Percentiles rank a stretch among this genome's conserved stretches.
These are phyloP conservation scores for Drosophila truncata DNA, from an alignment of 1,140 invertebrate species.

Conservation along the genomic window DNA sequence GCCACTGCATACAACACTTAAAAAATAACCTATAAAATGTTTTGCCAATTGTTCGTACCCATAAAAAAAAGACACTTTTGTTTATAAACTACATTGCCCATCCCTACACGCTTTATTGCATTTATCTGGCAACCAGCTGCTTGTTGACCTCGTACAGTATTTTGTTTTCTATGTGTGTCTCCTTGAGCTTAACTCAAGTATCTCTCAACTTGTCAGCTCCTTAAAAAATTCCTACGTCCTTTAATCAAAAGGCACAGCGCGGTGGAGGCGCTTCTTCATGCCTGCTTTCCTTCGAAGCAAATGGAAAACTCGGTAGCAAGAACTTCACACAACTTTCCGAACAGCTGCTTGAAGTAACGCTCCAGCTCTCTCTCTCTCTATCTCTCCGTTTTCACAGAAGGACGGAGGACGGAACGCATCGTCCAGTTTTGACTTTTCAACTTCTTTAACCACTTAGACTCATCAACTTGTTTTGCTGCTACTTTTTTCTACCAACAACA, in stretches of 20 bases:
- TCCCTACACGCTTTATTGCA: constrained; percentile 13
- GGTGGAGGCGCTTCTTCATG: constrained; percentile 13
- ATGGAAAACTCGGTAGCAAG: constrained; percentile 38
- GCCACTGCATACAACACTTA: background rate
- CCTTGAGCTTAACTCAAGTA: constrained; percentile 39
- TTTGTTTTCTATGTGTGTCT: constrained; percentile 15
- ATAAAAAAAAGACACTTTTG: background rate
- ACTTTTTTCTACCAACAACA: constrained; percentile 32
- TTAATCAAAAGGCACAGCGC: constrained; percentile 46
- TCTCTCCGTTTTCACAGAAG: background rate
- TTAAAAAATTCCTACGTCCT: constrained; percentile 37
- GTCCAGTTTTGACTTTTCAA: constrained; percentile 67
- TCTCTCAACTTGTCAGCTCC: constrained; percentile 44
- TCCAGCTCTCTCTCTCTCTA: constrained; percentile 2
- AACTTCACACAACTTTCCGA: constrained; percentile 50
- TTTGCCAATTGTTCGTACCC: background rate
- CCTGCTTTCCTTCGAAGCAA: constrained; percentile 25
- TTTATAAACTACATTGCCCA: background rate
- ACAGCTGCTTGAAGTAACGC: constrained; percentile 54
- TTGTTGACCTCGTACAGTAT: constrained; percentile 29
- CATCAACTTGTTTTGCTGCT: constrained; percentile 65
- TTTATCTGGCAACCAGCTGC: constrained; percentile 25
- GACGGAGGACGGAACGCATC: constrained; percentile 33
- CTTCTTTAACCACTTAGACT: constrained; percentile 68
- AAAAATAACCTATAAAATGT: background rate